Evolutionary conservation across 2,797 vertebrate genomes (phyloP), one percentile per base, ranked within the genome.

Genomic region (Gephyroberyx darwinii): DNA sequence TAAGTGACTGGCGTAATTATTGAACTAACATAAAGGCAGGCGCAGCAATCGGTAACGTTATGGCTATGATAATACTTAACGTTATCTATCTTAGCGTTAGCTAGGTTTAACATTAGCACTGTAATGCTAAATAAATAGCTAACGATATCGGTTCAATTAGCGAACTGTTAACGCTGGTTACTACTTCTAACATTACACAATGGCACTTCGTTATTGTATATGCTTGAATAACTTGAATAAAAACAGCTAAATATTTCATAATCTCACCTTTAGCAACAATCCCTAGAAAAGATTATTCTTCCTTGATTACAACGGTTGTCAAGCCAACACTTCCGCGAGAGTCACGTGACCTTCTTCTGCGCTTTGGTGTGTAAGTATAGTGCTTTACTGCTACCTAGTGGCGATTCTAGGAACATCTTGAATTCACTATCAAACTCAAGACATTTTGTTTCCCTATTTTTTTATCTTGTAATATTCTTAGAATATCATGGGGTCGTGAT

Each of bases 281-380:
- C 26, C 4, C 26, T 26, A 37, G 2, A 39, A n/a, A 35, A 48
- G 86, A 81, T 84, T 26, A 26, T 26, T 26, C 26, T 26, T 26
- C 26, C 26, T 26, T 26, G 26, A 26, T 26, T 83, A 83, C 65
- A 56, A 41, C 30, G 47, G 89, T 92, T 90, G 88, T 83, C 88
- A 89, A 60, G 88, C 65, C 90, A 91, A 91, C 90, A 53, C 63
- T 61, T 84, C 77, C 26, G 55, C 35, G 0, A 31, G 5, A 65
- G 8, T 83, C 86, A 85, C 65, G 63, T 87, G 85, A 83, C 10
- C 14, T 61, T 71, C 74, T 84, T 83, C 75, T 83, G 71, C 6
- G 31, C 60, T 54, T 54, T 8, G 4, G 17, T 45, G 53, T 5
- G 20, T 14, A 4, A 19, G 0, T 3, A 4, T 19, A 4, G 19